Evolutionary conservation across 2,888 invertebrate genomes (phyloP).

Genomic region (Cryptus viduatorius): DNA sequence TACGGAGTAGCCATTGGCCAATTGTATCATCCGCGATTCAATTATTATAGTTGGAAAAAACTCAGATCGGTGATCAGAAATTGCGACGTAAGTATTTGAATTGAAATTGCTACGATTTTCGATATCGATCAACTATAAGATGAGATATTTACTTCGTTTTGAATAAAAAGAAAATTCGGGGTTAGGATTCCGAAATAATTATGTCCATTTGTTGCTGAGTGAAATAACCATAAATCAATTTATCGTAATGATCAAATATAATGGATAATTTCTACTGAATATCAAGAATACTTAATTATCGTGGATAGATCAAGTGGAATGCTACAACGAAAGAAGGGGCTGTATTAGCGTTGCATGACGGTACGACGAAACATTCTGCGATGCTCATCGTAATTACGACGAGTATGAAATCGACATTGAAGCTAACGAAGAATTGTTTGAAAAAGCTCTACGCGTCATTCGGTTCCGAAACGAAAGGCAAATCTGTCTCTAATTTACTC

Average conservation of each 20-base stretch:
- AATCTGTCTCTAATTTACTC: constrained; percentile 67
- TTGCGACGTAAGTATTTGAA: constrained; percentile 60
- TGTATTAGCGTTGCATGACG: constrained; percentile 71
- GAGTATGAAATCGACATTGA: constrained; percentile 66
- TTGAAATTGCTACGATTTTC: too few species aligned
- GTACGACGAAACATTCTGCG: constrained; percentile 59
- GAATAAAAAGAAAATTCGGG: too few species aligned
- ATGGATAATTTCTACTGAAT: neutral
- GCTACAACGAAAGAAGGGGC: constrained; percentile 66
- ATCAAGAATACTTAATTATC: neutral
- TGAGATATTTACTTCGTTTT: too few species aligned
- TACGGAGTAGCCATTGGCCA: constrained; percentile 67
- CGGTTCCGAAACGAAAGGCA: constrained; percentile 14
- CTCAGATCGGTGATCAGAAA: constrained; percentile 60
- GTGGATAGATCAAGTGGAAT: constrained; percentile 69
- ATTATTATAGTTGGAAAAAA: constrained; percentile 66
- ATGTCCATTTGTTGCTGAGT: too few species aligned
- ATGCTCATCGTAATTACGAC: constrained; percentile 67
- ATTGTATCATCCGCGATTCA: constrained; percentile 68
- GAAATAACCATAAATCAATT: too few species aligned
- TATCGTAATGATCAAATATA: too few species aligned
- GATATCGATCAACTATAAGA: neutral
- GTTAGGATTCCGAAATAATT: too few species aligned
- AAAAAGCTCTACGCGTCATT: constrained; percentile 63
- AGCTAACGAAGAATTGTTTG: constrained; percentile 60